Base-by-base conservation (phyloP, 2,113 vertebrate species). In the Myiagra hebetior region DNA sequence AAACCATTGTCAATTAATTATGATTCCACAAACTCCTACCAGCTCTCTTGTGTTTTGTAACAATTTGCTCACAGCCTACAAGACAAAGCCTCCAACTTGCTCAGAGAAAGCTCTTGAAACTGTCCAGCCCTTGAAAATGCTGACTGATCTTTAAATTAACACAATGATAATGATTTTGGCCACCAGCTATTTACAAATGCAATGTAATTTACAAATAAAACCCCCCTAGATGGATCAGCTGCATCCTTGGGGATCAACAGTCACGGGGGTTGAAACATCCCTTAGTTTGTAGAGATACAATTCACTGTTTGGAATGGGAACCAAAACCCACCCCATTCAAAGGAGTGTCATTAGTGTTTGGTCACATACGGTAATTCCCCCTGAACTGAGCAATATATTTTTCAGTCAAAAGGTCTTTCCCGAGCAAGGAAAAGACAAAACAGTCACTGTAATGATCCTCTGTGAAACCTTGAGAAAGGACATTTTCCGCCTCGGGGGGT, bases 1-100 rank as follows among this genome's bases (percentile, higher is more conserved):
- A 95, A 96, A 87, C 7, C 31, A 90, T 91, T 97, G 96, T 95
- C 95, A 95, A 88, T 94, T 96, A 96, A 89, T 94, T 93, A 92
- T 67, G 72, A 95, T 89, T 95, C 85, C 76, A 87, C 44, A 93
- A 91, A 91, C 87, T 94, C 77, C 59, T 91, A 95, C 50, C 81
- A 92, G 69, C 60, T 90, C 90, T 91, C 96, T 37, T 87, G 89
- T 95, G 95, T 80, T 88, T 94, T 96, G 76, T 89, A 94, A 94
- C 93, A 92, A 79, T 95, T 96, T 94, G 76, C 62, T 93, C 80
- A 49, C 41, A 91, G 88, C 37, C 93, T 83, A 60, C 37, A 78
- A 95, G 83, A 94, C 93, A 93, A 95, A 96, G 83, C 59, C 52
- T 91, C 52, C 69, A 69, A 93, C 76, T 96, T 87, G 78, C 87